Conservation (phyloP, 1,140 invertebrate species). For the Aethina tumida region DNA sequence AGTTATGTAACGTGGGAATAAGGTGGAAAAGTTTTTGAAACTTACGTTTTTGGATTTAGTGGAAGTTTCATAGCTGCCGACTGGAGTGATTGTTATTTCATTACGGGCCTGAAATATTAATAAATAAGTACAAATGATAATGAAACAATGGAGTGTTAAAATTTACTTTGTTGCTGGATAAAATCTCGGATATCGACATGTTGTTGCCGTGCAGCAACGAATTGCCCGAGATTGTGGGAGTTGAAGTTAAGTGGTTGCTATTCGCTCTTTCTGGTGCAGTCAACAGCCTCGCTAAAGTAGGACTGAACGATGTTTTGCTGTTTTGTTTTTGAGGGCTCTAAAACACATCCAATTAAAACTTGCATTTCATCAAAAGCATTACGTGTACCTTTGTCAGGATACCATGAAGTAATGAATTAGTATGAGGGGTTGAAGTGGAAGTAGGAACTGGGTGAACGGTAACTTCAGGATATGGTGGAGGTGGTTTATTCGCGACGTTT, state of each 20-base stretch:
- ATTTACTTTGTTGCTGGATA: slow-evolving; percentile 51
- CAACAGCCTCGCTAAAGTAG: slow-evolving; percentile 65
- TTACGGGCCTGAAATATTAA: slow-evolving; percentile 27
- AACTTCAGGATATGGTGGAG: slow-evolving; percentile 66
- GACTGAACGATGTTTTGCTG: slow-evolving; percentile 54
- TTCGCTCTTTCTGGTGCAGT: slow-evolving; percentile 53
- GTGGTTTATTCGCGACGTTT: slow-evolving; percentile 33
- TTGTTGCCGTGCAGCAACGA: slow-evolving; percentile 27
- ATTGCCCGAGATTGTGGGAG: slow-evolving; percentile 10
- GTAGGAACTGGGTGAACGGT: slow-evolving; percentile 57
- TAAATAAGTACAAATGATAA: background rate
- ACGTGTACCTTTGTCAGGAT: slow-evolving; percentile 55
- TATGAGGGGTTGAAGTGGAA: slow-evolving; percentile 35
- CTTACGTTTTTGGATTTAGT: slow-evolving; percentile 20
- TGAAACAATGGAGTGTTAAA: background rate
- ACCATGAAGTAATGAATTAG: slow-evolving; percentile 61
- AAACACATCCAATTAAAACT: slow-evolving; percentile 4
- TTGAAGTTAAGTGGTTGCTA: slow-evolving; percentile 12
- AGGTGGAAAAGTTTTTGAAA: slow-evolving; percentile 1
- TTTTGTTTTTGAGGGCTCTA: slow-evolving; percentile 35
- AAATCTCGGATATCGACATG: slow-evolving; percentile 48
- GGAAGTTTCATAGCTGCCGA: slow-evolving; percentile 28
- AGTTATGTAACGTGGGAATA: background rate
- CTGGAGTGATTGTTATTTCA: slow-evolving; percentile 50
- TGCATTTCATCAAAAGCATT: background rate